These are phyloP conservation scores for Eudasyphora cyanicolor DNA, from an alignment of 2,888 invertebrate genomes.

Conservation along the genomic window DNA sequence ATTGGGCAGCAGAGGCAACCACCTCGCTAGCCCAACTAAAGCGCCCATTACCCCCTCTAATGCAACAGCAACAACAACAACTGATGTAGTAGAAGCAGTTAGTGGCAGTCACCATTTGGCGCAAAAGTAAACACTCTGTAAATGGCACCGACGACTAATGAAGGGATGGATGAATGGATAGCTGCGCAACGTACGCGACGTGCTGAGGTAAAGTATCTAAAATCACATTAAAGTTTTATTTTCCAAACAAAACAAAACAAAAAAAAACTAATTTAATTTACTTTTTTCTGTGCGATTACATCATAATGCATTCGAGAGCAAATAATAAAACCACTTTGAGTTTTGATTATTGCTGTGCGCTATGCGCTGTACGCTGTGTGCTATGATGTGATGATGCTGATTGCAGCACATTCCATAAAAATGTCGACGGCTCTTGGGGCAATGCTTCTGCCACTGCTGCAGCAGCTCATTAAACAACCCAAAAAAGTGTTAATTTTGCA, in stretches of 20 bases:
- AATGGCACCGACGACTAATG: background rate
- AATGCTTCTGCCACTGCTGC: too few species aligned
- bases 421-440: background rate
- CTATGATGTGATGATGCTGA: background rate
- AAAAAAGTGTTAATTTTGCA: constrained; percentile 8
- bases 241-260: background rate
- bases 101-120: background rate
- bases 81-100: background rate
- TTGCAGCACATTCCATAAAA: background rate
- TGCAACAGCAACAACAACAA: constrained; percentile 8
- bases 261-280: constrained; percentile 3
- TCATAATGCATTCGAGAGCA: background rate
- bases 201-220: constrained; percentile 19
- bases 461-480: background rate
- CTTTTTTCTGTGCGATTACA: background rate
- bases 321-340: too few species aligned
- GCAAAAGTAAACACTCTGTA: constrained; percentile 9
- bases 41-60: too few species aligned
- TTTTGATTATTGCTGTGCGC: too few species aligned
- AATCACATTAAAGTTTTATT: constrained; percentile 20
- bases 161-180: constrained; percentile 41
- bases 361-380: too few species aligned
- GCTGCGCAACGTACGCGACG: too few species aligned
- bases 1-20: constrained; percentile 54
- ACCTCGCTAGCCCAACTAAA: too few species aligned